Conservation (phyloP, 2,113 vertebrate genomes). For the Sceloporus undulatus region DNA sequence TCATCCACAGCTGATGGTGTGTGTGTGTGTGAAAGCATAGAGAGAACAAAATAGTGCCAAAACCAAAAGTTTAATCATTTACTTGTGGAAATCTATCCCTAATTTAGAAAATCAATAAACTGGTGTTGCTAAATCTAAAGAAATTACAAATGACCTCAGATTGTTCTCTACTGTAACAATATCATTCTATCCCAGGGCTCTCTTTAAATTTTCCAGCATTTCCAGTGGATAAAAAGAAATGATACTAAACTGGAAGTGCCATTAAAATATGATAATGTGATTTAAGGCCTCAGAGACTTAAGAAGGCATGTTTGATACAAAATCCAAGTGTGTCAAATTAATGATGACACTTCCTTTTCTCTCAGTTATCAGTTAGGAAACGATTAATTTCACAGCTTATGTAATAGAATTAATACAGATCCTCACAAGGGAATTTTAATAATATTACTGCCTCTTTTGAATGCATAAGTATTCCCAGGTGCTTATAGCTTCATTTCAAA, state of each 20-base stretch:
- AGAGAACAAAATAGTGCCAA: neutral
- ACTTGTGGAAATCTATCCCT: neutral
- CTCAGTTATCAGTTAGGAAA: neutral
- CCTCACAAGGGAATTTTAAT: neutral
- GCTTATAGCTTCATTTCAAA: conserved; percentile 59
- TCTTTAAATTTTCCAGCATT: neutral
- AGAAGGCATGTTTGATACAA: neutral
- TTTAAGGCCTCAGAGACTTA: conserved; percentile 26
- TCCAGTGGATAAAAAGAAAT: neutral
- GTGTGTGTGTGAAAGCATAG: neutral
- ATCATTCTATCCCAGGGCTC: neutral
- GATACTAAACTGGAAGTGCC: conserved; percentile 9
- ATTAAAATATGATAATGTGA: neutral
- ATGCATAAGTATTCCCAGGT: neutral
- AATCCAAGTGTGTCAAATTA: neutral
- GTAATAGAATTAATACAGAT: neutral
- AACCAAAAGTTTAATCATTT: neutral
- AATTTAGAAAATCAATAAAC: neutral
- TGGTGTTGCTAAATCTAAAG: neutral
- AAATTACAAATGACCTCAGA: conserved; percentile 6
- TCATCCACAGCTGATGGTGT: neutral
- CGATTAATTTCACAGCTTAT: conserved; percentile 25
- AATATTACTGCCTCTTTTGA: neutral
- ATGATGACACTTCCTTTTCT: neutral
- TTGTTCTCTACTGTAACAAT: neutral